Evolutionary conservation across 2,888 invertebrate genomes (phyloP), one percentile per base, ranked within the genome.

Genomic region (Apomyelois bistriatella): DNA sequence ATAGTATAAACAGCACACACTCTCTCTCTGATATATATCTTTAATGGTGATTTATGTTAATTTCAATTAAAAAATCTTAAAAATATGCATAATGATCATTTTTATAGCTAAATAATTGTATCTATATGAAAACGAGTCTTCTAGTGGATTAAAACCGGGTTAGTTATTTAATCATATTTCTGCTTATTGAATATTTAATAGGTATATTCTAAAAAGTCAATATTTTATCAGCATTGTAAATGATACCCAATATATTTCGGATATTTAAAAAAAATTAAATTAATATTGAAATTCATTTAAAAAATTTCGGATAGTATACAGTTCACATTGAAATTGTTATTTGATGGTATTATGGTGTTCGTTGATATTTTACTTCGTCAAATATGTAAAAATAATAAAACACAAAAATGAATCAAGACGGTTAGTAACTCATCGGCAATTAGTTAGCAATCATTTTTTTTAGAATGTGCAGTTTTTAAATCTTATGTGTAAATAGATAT

Each of bases 1-100:
- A 32, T 59, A 52, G 55, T 63, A 64, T 66, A 64, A 52, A 57
- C 58, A 56, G n/a, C 22, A 54, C 36, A 36, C n/a, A 56, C 55
- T 43, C 54, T 53, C 57, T 59, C 57, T 57, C 56, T 56, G 56
- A 61, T 59, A 56, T 51, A 15, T 8, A 48, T 55, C 57, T 58
- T 54, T 53, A 53, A 57, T 58, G 57, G 50, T 52, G 52, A 58
- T 58, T 38, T 61, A 58, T 57, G 56, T 12, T 56, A 57, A 61
- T 58, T 48, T 42, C 40, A 51, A 43, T 49, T 49, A 51, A 49
- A 52, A 53, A 54, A 38, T 50, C 35, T 17, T 12, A 38, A 49
- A 54, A 55, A 50, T 55, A 58, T 58, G 49, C 52, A 55, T 58
- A 53, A 53, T 52, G 13, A 17, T 38, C 49, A 32, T 16, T 36